Conservation (phyloP, 2,888 invertebrate genomes). For the Ichneumoninae sp. region DNA sequence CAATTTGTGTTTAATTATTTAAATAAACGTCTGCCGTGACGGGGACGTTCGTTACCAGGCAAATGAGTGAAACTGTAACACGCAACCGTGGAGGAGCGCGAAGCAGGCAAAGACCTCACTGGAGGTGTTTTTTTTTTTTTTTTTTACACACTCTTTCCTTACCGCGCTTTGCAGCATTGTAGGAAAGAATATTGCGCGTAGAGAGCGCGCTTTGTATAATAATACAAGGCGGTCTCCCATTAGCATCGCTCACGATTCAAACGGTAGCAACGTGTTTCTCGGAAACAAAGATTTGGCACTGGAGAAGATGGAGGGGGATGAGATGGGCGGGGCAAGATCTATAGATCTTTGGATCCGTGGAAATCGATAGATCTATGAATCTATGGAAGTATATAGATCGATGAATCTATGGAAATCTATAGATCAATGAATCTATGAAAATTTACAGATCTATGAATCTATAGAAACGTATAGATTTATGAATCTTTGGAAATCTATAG, state of each 20-base stretch:
- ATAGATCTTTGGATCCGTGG: no score
- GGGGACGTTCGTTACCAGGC: constrained; percentile 80
- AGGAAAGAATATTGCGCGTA: constrained; percentile 28
- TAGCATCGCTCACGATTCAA: constrained; percentile 84
- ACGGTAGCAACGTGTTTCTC: constrained; percentile 88
- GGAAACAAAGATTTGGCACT: no score
- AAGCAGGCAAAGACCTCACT: constrained; percentile 25
- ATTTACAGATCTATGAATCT: no score
- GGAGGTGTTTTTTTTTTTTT: background rate
- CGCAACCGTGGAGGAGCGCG: constrained; percentile 74
- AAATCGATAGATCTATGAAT: no score
- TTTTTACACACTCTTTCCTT: background rate
- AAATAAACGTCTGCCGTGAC: constrained; percentile 76
- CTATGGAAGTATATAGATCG: no score
- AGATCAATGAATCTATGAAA: no score
- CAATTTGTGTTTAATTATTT: constrained; percentile 82
- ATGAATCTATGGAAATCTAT: no score
- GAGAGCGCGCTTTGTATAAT: constrained; percentile 44
- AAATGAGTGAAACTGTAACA: constrained; percentile 82
- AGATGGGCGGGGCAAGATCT: no score
- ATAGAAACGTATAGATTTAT: no score
- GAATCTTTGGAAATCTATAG: no score
- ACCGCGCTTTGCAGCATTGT: constrained; percentile 70
- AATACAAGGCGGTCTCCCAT: constrained; percentile 67
- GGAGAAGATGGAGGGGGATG: no score